Conservation (phyloP, 2,888 invertebrate species). For the Drosophila imparisetae region DNA sequence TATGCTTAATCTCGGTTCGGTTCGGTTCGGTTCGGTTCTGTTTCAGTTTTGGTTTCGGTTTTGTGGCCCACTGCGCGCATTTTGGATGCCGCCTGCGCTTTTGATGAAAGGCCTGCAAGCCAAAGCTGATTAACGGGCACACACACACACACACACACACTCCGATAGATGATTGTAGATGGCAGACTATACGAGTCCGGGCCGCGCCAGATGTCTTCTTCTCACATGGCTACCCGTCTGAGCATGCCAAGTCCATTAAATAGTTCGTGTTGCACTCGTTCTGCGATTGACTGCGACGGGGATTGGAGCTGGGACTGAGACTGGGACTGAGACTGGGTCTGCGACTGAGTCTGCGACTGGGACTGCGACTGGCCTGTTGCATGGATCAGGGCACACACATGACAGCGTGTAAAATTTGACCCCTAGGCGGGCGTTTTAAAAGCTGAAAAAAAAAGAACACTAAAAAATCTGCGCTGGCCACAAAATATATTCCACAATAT, state of each 20-base stretch:
- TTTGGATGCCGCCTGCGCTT: constrained; percentile 67
- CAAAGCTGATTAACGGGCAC: constrained; percentile 73
- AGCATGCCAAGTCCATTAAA: constrained; percentile 75
- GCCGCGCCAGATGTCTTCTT: constrained; percentile 70
- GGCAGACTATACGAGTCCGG: constrained; percentile 24
- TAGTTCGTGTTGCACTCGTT: constrained; percentile 78
- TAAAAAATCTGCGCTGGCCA: constrained; percentile 13
- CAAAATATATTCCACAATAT: constrained; percentile 31
- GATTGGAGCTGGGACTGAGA: constrained; percentile 14
- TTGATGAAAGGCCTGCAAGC: constrained; percentile 74
- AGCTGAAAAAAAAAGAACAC: constrained; percentile 16
- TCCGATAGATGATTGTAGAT: constrained; percentile 35
- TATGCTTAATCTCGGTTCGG: constrained; percentile 66
- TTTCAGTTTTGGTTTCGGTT: constrained; percentile 25
- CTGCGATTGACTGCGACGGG: constrained; percentile 33
- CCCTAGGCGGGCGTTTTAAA: constrained; percentile 61
- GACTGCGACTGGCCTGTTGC: constrained; percentile 21
- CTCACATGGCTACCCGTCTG: constrained; percentile 56
- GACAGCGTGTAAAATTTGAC: constrained; percentile 68
- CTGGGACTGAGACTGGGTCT: constrained; percentile 19
- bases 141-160: constrained; percentile 32
- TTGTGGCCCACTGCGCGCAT: constrained; percentile 21
- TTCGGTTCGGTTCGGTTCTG: constrained; percentile 8
- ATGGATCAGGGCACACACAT: constrained; percentile 70
- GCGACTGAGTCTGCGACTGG: constrained; percentile 5